Evolutionary conservation across 2,113 vertebrate genomes (phyloP).

Genomic region (Macheiramphus alcinus): DNA sequence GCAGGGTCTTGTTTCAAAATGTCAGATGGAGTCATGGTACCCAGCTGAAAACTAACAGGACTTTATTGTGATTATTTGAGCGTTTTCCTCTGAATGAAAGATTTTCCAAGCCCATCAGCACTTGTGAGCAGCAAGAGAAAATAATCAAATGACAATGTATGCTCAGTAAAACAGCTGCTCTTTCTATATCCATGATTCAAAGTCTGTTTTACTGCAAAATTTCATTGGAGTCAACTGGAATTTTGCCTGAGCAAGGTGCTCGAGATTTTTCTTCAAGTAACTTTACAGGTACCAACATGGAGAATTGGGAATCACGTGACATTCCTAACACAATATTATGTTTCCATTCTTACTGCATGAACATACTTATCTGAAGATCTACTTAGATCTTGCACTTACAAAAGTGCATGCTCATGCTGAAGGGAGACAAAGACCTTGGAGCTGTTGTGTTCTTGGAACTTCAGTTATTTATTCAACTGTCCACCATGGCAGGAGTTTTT

Average conservation of each 20-base stretch:
- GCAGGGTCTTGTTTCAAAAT: neutral
- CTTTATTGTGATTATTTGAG: neutral
- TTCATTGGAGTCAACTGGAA: constrained; percentile 27
- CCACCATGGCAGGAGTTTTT: constrained; percentile 44
- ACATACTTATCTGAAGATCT: constrained; percentile 21
- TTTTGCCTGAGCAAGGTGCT: constrained; percentile 33
- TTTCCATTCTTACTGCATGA: constrained; percentile 33
- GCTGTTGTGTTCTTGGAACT: constrained; percentile 24
- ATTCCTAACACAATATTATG: constrained; percentile 37
- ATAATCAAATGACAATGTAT: neutral
- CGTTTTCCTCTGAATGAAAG: neutral
- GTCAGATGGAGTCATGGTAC: neutral
- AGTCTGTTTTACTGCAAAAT: neutral
- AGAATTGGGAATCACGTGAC: neutral
- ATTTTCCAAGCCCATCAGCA: neutral
- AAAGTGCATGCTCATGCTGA: constrained; percentile 14
- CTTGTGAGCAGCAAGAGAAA: neutral
- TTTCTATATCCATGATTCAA: neutral
- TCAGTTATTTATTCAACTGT: constrained; percentile 49
- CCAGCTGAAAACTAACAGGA: neutral
- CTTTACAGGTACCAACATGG: constrained; percentile 22
- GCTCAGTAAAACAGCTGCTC: constrained; percentile 4
- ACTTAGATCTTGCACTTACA: constrained; percentile 13
- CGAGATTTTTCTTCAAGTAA: constrained; percentile 18
- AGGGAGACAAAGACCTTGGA: constrained; percentile 23